Percentiles rank a stretch among this genome's conserved stretches.
Evolutionary conservation across 2,888 invertebrate genomes (phyloP).

Genomic region (Chrysolina oricalcia): DNA sequence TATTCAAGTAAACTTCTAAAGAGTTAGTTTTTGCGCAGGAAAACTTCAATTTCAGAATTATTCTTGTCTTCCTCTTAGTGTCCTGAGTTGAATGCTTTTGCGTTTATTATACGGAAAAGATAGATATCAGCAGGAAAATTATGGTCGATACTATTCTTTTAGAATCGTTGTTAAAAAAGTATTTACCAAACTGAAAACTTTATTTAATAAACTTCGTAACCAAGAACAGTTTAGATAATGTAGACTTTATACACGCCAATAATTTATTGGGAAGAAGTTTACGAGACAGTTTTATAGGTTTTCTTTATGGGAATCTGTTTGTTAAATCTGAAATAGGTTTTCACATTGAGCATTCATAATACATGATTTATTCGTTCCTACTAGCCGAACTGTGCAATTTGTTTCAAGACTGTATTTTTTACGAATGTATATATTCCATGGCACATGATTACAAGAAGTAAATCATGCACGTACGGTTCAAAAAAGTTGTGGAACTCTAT

Average conservation of each 20-base stretch:
- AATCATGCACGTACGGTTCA: too few species aligned
- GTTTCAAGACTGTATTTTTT: background rate
- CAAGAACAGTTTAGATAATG: slow-evolving; percentile 32
- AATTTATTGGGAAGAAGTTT: slow-evolving; percentile 46
- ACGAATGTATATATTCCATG: too few species aligned
- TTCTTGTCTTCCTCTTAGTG: too few species aligned
- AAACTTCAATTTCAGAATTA: too few species aligned
- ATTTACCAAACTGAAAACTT: slow-evolving; percentile 16
- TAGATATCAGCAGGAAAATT: background rate
- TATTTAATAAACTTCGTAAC: slow-evolving; percentile 27
- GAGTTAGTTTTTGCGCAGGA: too few species aligned
- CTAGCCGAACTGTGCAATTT: background rate
- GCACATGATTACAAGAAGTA: too few species aligned
- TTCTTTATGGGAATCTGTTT: slow-evolving; percentile 39
- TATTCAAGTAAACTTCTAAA: too few species aligned
- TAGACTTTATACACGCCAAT: slow-evolving; percentile 37
- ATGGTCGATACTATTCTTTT: background rate
- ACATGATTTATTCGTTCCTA: background rate
- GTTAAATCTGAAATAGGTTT: slow-evolving; percentile 17
- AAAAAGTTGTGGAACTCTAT: too few species aligned
- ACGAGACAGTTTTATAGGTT: slow-evolving; percentile 46
- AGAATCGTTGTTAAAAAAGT: background rate
- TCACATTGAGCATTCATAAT: slow-evolving; percentile 25
- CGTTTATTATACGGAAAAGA: background rate
- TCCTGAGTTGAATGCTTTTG: background rate